Percentiles rank a stretch among this genome's conserved stretches.
Conservation (phyloP, 2,113 vertebrate species). For the Variabilichromis moorii region DNA sequence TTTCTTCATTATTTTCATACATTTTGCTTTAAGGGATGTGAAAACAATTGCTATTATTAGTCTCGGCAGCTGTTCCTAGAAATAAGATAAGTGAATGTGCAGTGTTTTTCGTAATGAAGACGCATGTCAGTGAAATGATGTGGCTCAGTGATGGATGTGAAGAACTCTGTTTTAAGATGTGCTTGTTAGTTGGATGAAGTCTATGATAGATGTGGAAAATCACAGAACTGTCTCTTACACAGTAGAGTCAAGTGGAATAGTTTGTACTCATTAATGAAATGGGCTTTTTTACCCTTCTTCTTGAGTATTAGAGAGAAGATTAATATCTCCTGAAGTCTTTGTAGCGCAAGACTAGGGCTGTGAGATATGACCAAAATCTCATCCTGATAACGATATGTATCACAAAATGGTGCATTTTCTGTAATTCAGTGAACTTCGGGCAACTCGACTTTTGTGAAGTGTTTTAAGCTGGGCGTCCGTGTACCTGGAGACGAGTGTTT, state of each 20-base stretch:
- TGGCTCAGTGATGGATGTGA: neutral
- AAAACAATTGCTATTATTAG: neutral
- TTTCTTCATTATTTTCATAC: neutral
- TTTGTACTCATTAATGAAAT: neutral
- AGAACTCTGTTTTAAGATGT: neutral
- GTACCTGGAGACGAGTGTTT: neutral
- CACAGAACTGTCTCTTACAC: neutral
- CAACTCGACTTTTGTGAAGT: neutral
- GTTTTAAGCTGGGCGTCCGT: neutral
- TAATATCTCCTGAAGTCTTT: neutral
- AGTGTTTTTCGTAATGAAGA: neutral
- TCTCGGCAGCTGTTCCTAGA: neutral
- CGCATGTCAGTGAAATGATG: neutral
- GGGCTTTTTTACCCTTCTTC: neutral
- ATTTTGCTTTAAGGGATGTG: neutral
- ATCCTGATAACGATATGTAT: neutral
- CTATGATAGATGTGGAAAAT: neutral
- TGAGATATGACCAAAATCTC: neutral
- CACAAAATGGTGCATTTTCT: neutral
- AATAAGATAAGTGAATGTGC: neutral
- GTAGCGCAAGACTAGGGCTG: neutral
- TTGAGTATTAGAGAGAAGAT: neutral
- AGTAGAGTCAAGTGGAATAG: neutral
- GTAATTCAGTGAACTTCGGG: neutral
- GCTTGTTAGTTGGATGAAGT: neutral